A percentile compares a stretch with the other conserved stretches of the same genome.
Evolutionary conservation across 2,888 invertebrate species (phyloP).

Genomic region (Ceramica pisi): DNA sequence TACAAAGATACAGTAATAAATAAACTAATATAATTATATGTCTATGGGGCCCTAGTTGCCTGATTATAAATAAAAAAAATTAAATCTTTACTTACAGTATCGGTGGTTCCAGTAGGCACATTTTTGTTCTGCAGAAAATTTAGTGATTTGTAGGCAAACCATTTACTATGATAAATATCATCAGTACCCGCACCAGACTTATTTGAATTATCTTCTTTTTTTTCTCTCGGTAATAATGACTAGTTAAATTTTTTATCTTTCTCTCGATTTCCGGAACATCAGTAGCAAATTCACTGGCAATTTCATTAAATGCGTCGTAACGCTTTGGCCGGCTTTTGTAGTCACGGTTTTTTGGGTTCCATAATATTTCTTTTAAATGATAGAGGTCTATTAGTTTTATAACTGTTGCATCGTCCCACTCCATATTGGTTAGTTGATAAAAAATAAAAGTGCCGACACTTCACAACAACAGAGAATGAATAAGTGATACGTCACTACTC

Average conservation of each 20-base stretch:
- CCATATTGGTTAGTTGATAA: neutral
- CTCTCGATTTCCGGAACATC: slow-evolving; percentile 8
- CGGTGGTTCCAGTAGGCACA: neutral
- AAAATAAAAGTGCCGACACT: neutral
- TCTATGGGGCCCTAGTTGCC: too few species aligned
- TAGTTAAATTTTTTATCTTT: slow-evolving; percentile 15
- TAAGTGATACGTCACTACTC: neutral
- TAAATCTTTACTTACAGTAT: slow-evolving; percentile 1
- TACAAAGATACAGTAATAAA: slow-evolving; percentile 29
- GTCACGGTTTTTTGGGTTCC: slow-evolving; percentile 10
- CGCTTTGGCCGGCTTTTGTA: slow-evolving; percentile 7
- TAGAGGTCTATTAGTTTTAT: slow-evolving; percentile 11
- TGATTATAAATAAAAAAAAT: neutral
- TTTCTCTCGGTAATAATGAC: slow-evolving; percentile 22
- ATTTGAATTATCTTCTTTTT: slow-evolving; percentile 7
- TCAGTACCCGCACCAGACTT: slow-evolving; percentile 2
- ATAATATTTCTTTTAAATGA: slow-evolving; percentile 1
- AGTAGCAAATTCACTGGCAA: neutral
- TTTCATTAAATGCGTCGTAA: slow-evolving; percentile 10
- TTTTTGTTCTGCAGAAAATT: slow-evolving; percentile 3
- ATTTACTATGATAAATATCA: slow-evolving; percentile 8
- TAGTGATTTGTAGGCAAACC: slow-evolving; percentile 13
- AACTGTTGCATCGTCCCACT: slow-evolving; percentile 12
- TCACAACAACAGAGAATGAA: neutral
- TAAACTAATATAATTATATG: slow-evolving; percentile 15